Evolutionary conservation across 2,888 invertebrate species (phyloP).

Genomic region (Exocentrus adspersus): DNA sequence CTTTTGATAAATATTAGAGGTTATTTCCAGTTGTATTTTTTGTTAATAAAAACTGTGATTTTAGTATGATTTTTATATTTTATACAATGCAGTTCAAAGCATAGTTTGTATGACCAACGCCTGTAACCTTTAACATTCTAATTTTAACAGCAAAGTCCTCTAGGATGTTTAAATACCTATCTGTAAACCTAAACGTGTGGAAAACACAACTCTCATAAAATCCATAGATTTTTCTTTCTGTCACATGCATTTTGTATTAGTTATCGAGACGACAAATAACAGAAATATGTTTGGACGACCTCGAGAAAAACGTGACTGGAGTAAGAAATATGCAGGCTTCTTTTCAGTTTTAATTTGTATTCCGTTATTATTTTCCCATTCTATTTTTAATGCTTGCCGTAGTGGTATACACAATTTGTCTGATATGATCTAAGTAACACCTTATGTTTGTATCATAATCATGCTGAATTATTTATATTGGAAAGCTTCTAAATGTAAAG

Average conservation of each 20-base stretch:
- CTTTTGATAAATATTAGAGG: no score
- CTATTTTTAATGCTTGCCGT: no score
- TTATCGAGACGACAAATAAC: background rate
- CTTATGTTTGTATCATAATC: background rate
- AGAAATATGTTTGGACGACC: background rate
- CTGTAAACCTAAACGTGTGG: background rate
- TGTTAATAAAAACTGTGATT: no score
- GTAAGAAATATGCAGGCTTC: no score
- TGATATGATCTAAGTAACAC: background rate
- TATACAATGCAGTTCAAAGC: background rate
- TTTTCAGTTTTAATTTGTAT: no score
- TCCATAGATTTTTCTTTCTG: background rate
- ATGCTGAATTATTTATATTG: background rate
- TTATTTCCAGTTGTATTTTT: no score
- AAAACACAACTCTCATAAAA: background rate
- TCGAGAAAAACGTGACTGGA: background rate
- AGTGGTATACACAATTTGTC: background rate
- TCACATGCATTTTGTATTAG: background rate
- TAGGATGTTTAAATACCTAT: background rate
- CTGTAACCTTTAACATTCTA: background rate
- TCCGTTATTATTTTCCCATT: no score
- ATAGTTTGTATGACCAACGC: background rate
- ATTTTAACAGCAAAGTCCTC: background rate
- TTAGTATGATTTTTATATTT: no score
- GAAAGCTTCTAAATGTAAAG: slow-evolving; percentile 7